A percentile compares a stretch with the other conserved stretches of the same genome.
Conservation (phyloP, 2,888 invertebrate species). For the Caenorhabditis japonica region DNA sequence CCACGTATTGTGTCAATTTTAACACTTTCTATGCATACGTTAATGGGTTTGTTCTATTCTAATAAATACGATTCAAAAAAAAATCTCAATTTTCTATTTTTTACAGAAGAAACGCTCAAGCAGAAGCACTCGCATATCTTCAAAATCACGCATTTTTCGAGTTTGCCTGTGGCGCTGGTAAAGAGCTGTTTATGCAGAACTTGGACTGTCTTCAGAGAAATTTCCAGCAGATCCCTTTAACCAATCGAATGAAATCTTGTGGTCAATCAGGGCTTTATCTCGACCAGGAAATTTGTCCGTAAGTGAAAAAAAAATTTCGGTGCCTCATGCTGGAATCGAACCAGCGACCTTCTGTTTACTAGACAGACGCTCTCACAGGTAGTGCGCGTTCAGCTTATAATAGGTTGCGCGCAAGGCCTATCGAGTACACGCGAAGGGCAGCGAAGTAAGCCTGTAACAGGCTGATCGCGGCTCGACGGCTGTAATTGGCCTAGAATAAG, state of each 20-base stretch:
- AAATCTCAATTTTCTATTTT: too few species aligned
- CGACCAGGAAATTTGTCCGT: slow-evolving; percentile 40
- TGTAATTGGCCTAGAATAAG: too few species aligned
- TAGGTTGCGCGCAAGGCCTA: too few species aligned
- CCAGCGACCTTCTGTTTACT: slow-evolving; percentile 76
- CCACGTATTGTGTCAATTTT: slow-evolving; percentile 31
- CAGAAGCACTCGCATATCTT: slow-evolving; percentile 36
- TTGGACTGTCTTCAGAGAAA: slow-evolving; percentile 46
- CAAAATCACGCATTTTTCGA: slow-evolving; percentile 60
- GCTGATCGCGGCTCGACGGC: too few species aligned
- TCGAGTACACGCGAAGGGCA: too few species aligned
- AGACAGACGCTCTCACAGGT: slow-evolving; percentile 77
- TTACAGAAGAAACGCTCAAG: slow-evolving; percentile 21
- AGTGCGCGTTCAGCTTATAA: too few species aligned
- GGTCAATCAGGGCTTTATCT: slow-evolving; percentile 27
- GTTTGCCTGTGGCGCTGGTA: slow-evolving; percentile 52
- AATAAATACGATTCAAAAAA: too few species aligned
- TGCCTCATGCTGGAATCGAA: slow-evolving; percentile 75
- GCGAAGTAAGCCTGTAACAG: too few species aligned
- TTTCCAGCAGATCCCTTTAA: slow-evolving; percentile 33
- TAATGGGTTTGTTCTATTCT: slow-evolving; percentile 5
- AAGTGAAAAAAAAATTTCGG: slow-evolving; percentile 23
- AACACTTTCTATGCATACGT: slow-evolving; percentile 28
- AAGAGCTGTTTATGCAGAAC: slow-evolving; percentile 41
- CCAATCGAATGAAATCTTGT: slow-evolving; percentile 46